Evolutionary conservation across 2,888 invertebrate genomes (phyloP).

Genomic region (Bugulina stolonifera): DNA sequence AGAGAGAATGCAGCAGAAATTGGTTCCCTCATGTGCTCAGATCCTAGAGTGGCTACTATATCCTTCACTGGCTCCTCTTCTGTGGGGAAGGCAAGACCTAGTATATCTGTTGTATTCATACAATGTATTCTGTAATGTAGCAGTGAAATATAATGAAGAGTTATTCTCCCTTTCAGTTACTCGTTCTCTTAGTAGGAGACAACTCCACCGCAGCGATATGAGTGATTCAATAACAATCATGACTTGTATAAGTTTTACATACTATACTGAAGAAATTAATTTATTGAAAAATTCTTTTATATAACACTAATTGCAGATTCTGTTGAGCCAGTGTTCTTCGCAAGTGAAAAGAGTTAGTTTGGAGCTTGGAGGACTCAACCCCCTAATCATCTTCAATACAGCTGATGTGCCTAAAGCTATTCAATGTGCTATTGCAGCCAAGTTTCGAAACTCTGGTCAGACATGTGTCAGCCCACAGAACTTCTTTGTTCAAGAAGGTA

Average conservation of each 20-base stretch:
- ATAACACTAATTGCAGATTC: no score
- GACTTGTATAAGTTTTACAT: no score
- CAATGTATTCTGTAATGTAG: no score
- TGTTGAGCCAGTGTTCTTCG: slow-evolving; percentile 73
- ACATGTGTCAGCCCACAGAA: slow-evolving; percentile 20
- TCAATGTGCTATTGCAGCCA: slow-evolving; percentile 77
- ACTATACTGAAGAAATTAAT: no score
- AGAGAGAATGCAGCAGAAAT: slow-evolving; percentile 70
- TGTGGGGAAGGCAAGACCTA: slow-evolving; percentile 73
- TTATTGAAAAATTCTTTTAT: no score
- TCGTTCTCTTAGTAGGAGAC: no score
- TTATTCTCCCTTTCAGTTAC: no score
- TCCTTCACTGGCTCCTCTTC: slow-evolving; percentile 88
- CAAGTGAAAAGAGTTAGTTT: slow-evolving; percentile 84
- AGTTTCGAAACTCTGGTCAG: slow-evolving; percentile 91
- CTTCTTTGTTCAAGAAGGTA: slow-evolving; percentile 24
- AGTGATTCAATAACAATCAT: no score
- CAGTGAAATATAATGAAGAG: no score
- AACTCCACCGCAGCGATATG: no score
- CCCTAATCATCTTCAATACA: slow-evolving; percentile 89
- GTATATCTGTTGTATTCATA: no score
- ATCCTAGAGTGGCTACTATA: slow-evolving; percentile 74
- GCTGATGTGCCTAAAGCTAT: slow-evolving; percentile 83
- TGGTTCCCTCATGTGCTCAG: slow-evolving; percentile 78
- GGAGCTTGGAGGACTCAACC: slow-evolving; percentile 96